Base-by-base conservation (phyloP, 2,113 vertebrate genomes). In the Gasterosteus nipponicus region DNA sequence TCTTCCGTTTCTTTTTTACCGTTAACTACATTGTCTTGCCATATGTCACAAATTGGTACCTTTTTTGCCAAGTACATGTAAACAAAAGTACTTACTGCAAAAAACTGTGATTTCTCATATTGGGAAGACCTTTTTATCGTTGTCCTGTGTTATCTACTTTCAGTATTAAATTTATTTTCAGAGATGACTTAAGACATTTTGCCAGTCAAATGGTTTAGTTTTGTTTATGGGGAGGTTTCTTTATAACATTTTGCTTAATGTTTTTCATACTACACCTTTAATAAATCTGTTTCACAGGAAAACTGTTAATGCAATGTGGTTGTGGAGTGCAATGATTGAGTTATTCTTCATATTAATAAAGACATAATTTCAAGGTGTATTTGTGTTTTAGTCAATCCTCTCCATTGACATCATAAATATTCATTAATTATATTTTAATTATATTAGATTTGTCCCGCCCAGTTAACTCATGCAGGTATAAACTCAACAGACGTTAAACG, bases 101-200 rank as follows among this genome's bases (percentile, higher is more conserved):
- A 57, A 91, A 87, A 65, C 83, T 82, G 91, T 81, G 86, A 92
- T 94, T 95, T 95, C 94, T 95, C 94, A 95, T 94, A 94, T 95
- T 95, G 94, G 94, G 94, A 95, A 95, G 94, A 91, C 84, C 42
- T 84, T 90, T 68, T 92, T 91, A 84, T 87, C 89, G 69, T 86
- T 92, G 78, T 90, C 73, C 87, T 87, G 87, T 90, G 90, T 93
- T 91, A 86, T 82, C 83, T 89, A 86, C 61, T 92, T 93, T 93
- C 93, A 94, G 93, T 95, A 91, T 95, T 94, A 93, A 93, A 90
- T 90, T 92, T 47, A 81, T 91, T 91, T 90, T 91, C 75, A 74
- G 78, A 89, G 79, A 88, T 78, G 84, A 89, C 84, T 77, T 83
- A 77, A 82, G 86, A 82, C 29, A 4, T 86, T 85, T 91, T 88